Evolutionary conservation across 1,140 invertebrate species (phyloP).

Genomic region (Mactra quadrangularis): DNA sequence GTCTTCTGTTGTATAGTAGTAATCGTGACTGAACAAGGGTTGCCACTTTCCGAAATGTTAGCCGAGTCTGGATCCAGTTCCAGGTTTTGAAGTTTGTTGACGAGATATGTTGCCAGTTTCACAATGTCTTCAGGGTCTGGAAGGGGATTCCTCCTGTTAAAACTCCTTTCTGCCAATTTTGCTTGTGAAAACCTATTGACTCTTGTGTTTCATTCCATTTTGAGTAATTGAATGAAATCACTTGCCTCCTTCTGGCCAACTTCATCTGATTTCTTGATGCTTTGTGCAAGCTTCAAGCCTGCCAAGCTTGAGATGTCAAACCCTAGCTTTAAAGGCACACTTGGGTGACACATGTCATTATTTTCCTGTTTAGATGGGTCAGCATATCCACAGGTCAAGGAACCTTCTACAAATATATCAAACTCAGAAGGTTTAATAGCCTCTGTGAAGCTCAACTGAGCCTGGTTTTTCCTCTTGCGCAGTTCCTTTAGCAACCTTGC

Average conservation of each 20-base stretch:
- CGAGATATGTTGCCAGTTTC: not conserved
- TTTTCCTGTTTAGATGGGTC: not conserved
- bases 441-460: not conserved
- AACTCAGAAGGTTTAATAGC: not conserved
- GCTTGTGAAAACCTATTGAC: not conserved
- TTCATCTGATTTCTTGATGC: not conserved
- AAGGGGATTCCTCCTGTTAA: slow-evolving; percentile 17
- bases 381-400: slow-evolving; percentile 15
- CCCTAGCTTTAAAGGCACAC: not conserved
- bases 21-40: too few relatives aligned
- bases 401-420: slow-evolving; percentile 1
- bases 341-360: slow-evolving; percentile 4
- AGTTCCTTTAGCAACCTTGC: slow-evolving; percentile 8
- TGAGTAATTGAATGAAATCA: not conserved
- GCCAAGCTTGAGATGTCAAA: too few relatives aligned
- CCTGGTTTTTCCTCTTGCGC: not conserved
- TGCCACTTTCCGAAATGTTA: not conserved
- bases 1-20: too few relatives aligned
- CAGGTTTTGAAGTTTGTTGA: not conserved
- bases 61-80: not conserved
- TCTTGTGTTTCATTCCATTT: slow-evolving; percentile 13
- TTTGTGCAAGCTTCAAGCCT: not conserved
- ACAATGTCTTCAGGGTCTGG: slow-evolving; percentile 36
- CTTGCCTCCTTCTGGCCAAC: not conserved
- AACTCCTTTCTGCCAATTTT: not conserved